Evolutionary conservation across 2,797 vertebrate species (phyloP).

Genomic region (Eospalax fontanierii): DNA sequence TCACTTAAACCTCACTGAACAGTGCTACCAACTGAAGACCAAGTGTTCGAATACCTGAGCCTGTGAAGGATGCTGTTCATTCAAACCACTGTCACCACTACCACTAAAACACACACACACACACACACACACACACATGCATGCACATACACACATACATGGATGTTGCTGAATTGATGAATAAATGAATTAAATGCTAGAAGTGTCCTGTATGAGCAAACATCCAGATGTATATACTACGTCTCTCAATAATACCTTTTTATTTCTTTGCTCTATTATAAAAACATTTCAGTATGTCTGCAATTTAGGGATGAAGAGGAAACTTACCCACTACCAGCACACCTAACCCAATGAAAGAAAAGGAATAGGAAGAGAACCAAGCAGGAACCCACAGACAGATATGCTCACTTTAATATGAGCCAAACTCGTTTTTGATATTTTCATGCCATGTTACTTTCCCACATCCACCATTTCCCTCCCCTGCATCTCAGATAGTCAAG

Average conservation of each 20-base stretch:
- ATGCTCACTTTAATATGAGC: background rate
- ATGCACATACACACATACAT: background rate
- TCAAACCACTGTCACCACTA: too few species aligned
- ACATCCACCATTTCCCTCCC: background rate
- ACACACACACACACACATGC: too few species aligned
- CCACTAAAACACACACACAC: background rate
- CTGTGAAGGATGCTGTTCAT: too few species aligned
- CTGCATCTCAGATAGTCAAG: background rate
- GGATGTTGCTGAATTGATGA: background rate
- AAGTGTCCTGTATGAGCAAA: background rate
- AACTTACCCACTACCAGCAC: background rate
- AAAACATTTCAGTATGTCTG: conserved; percentile 2
- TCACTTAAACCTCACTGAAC: too few species aligned
- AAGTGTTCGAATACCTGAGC: too few species aligned
- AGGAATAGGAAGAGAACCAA: background rate
- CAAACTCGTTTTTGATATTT: background rate
- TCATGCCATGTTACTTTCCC: background rate
- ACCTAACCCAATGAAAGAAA: background rate
- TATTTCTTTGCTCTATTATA: background rate
- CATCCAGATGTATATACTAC: background rate
- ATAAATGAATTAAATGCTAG: background rate
- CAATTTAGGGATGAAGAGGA: background rate
- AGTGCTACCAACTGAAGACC: too few species aligned
- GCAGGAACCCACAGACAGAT: background rate
- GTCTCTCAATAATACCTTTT: background rate